Evolutionary conservation across 2,888 invertebrate species (phyloP).

Genomic region (Venustoraphidia nigricollis): DNA sequence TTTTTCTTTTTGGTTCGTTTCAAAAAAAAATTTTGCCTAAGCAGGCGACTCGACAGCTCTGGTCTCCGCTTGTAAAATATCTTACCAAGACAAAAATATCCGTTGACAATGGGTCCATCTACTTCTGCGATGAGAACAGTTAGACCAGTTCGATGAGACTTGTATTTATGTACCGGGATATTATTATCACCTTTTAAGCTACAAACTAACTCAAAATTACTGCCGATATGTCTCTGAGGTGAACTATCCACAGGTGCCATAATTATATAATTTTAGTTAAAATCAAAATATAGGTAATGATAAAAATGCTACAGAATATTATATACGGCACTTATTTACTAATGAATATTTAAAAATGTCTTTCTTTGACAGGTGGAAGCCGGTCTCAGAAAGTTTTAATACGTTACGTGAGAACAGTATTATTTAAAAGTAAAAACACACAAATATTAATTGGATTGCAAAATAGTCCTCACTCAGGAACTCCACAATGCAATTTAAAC

Average conservation of each 20-base stretch:
- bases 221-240: slow-evolving; percentile 24
- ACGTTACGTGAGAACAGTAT: no score
- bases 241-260: slow-evolving; percentile 26
- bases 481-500: no score
- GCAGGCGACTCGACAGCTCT: no score
- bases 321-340: no score
- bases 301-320: no score
- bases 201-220: slow-evolving; percentile 36
- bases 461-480: no score
- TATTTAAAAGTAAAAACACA: no score
- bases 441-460: no score
- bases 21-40: background rate
- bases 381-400: no score
- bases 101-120: slow-evolving; percentile 81
- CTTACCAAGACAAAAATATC: slow-evolving; percentile 74
- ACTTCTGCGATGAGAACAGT: slow-evolving; percentile 73
- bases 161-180: slow-evolving; percentile 67
- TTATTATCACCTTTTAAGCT: slow-evolving; percentile 52
- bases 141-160: slow-evolving; percentile 62
- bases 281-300: background rate
- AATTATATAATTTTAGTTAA: background rate
- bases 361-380: no score
- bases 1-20: background rate
- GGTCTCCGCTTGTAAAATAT: slow-evolving; percentile 3
- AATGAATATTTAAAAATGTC: no score